Evolutionary conservation across 2,888 invertebrate genomes (phyloP), one percentile per base, ranked within the genome.

Genomic region (Drosophila peninsularis): DNA sequence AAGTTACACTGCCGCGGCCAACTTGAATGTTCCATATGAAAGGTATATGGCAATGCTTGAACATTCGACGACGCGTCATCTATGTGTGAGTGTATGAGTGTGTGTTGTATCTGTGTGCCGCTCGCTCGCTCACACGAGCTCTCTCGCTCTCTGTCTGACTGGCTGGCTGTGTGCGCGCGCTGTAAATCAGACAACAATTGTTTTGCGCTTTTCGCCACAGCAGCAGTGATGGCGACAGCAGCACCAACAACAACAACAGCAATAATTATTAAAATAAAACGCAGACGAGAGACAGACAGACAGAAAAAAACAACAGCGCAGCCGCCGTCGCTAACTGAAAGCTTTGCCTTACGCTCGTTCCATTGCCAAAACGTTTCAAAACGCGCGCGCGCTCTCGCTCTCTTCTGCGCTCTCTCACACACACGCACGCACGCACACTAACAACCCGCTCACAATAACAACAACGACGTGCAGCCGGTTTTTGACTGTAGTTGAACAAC

Each of bases 221-320:
- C 73, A 63, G 57, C 75, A 68, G 49, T 60, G 45, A 47, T 55
- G 47, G 47, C 58, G 34, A 27, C 30, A 32, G n/a, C 60, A 45
- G 36, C 41, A 34, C 14, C 60, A 34, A 14, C 64, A 62, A 61
- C 65, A 73, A 57, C 74, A 76, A 66, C 45, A 47, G 64, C 75
- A 62, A 73, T 68, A 73, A 85, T 79, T 82, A 76, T 85, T 70
- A 73, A 82, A 82, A 81, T 80, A 76, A 79, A 85, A 70, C 80
- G 58, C 44, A 75, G 74, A 73, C 78, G 74, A 69, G 74, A 65
- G 75, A 69, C 78, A 76, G 75, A 69, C 75, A 80, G 32, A 47
- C 30, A 47, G 5, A 41, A 47, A 30, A 47, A 45, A 77, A 76
- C 65, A 80, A 68, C 71, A 71, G 70, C 71, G 76, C 74, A 72